Evolutionary conservation across 2,888 invertebrate genomes (phyloP).

Genomic region (Macaria notata): DNA sequence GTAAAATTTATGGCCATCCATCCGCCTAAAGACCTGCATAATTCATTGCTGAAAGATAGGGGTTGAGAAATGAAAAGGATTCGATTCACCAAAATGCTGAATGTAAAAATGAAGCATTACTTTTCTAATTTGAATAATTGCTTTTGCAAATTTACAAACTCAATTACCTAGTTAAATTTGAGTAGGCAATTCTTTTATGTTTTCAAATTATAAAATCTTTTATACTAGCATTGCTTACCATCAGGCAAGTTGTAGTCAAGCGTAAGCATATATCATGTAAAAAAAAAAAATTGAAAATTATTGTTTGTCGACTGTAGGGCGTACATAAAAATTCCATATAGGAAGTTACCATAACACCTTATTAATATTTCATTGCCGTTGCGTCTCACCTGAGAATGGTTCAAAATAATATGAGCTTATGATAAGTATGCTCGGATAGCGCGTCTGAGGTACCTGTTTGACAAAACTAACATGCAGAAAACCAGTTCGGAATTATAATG

Average conservation of each 20-base stretch:
- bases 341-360: conserved; percentile 2
- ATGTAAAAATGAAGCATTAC: too few species aligned
- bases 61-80: conserved; percentile 2
- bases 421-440: conserved; percentile 8
- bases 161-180: too few species aligned
- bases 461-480: conserved; percentile 8
- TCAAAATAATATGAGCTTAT: conserved; percentile 14
- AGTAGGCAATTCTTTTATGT: too few species aligned
- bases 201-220: too few species aligned
- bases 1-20: conserved; percentile 38
- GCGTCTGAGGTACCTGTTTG: conserved; percentile 10
- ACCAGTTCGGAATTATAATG: conserved; percentile 20
- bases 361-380: conserved; percentile 5
- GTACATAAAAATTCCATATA: background rate
- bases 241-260: too few species aligned
- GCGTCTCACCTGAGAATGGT: background rate
- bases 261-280: too few species aligned
- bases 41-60: conserved; percentile 40
- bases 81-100: too few species aligned
- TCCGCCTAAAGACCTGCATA: conserved; percentile 40
- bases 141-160: too few species aligned
- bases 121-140: too few species aligned
- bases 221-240: too few species aligned
- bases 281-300: too few species aligned
- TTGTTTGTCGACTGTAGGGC: too few species aligned